Evolutionary conservation across 2,113 vertebrate species (phyloP).

Genomic region (Piaya cayana): DNA sequence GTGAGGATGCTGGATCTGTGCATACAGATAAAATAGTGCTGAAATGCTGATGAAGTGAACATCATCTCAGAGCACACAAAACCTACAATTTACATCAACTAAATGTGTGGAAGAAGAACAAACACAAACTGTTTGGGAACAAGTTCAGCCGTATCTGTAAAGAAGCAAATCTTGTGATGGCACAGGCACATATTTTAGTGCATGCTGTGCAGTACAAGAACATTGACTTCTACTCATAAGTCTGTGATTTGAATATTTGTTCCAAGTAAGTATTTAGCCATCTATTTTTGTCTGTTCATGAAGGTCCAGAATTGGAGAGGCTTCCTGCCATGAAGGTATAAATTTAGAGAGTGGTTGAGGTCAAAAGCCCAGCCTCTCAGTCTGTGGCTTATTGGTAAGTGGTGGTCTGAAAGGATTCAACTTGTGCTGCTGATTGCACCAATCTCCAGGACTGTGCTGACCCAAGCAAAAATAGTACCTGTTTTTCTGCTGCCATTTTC

Average conservation of each 20-base stretch:
- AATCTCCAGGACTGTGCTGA: neutral
- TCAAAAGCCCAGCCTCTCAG: neutral
- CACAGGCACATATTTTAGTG: slow-evolving; percentile 49
- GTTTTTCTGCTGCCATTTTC: neutral
- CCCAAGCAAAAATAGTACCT: neutral
- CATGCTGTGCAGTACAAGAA: slow-evolving; percentile 41
- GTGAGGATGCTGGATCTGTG: slow-evolving; percentile 55
- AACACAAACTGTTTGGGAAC: slow-evolving; percentile 60
- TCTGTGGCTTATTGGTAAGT: neutral
- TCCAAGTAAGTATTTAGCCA: neutral
- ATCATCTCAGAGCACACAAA: slow-evolving; percentile 58
- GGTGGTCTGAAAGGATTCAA: neutral
- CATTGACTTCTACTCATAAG: slow-evolving; percentile 49
- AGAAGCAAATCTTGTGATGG: slow-evolving; percentile 60
- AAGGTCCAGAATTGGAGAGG: neutral
- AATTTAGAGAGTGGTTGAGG: neutral
- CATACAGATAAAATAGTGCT: slow-evolving; percentile 56
- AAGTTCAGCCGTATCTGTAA: slow-evolving; percentile 64
- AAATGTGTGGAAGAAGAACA: slow-evolving; percentile 59
- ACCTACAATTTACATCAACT: slow-evolving; percentile 70
- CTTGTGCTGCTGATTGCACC: neutral
- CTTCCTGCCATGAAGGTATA: neutral
- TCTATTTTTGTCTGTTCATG: neutral
- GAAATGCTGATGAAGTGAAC: slow-evolving; percentile 69
- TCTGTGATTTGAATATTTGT: slow-evolving; percentile 31